phyloP scores from a whole-genome alignment of 2,113 vertebrate species.

The Epinephelus fuscoguttatus region DNA sequence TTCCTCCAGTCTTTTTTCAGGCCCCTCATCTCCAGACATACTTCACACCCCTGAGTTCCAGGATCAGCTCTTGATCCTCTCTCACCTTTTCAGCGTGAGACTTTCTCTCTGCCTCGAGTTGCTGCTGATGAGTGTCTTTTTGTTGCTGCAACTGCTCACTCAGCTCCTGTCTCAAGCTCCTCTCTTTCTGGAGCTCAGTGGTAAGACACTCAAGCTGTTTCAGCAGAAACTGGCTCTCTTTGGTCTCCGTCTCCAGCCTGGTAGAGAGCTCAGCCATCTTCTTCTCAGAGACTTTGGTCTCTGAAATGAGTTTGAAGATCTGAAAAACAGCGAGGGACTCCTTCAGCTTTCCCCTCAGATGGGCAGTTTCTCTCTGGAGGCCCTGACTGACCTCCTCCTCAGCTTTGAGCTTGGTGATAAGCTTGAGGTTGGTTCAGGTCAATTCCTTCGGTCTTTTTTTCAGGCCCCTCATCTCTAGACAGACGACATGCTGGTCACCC shows the following conservation, averaged over 20 bases:
- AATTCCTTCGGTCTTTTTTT: not conserved
- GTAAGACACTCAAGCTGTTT: too few relatives aligned
- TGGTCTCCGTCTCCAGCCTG: too few relatives aligned
- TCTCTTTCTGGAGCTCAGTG: too few relatives aligned
- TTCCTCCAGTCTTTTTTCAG: not conserved
- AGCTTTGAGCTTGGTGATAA: not conserved
- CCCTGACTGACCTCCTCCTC: not conserved
- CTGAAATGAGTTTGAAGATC: too few relatives aligned
- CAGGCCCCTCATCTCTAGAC: not conserved
- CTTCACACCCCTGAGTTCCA: not conserved
- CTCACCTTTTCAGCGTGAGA: not conserved
- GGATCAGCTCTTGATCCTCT: conserved; percentile 1
- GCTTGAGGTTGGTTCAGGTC: not conserved
- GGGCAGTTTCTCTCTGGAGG: not conserved
- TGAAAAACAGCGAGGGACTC: too few relatives aligned
- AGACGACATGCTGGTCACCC: not conserved
- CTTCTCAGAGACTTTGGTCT: too few relatives aligned
- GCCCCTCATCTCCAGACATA: not conserved
- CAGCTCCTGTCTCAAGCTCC: too few relatives aligned
- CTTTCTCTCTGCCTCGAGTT: not conserved
- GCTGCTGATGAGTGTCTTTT: not conserved
- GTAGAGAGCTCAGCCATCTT: too few relatives aligned
- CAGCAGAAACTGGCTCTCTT: too few relatives aligned
- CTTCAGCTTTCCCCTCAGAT: too few relatives aligned
- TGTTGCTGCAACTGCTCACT: not conserved